Conservation (phyloP, 2,888 invertebrate species). For the Drosophila paucipuncta region DNA sequence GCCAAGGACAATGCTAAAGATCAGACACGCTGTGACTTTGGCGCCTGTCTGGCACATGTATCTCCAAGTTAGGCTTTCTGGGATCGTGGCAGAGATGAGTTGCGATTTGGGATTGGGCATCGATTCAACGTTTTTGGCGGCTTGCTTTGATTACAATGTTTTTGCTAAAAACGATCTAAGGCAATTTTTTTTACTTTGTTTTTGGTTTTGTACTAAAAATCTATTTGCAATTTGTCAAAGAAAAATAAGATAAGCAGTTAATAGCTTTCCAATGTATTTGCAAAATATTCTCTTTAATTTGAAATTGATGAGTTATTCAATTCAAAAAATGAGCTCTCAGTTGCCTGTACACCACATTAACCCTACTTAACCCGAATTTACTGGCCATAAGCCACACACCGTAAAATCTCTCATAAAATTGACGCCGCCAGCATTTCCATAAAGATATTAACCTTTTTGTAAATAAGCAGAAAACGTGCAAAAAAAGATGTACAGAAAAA, state of each 20-base stretch:
- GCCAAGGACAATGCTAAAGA: slow-evolving; percentile 73
- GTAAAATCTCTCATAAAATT: slow-evolving; percentile 46
- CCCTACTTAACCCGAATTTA: slow-evolving; percentile 67
- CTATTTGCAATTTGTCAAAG: neutral
- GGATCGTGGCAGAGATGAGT: slow-evolving; percentile 12
- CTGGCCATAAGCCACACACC: slow-evolving; percentile 46
- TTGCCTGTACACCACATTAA: slow-evolving; percentile 52
- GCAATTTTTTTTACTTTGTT: neutral
- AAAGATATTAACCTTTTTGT: slow-evolving; percentile 70
- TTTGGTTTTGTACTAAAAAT: neutral
- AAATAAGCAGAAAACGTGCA: slow-evolving; percentile 30
- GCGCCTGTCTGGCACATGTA: slow-evolving; percentile 33
- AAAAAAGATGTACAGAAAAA: slow-evolving; percentile 1
- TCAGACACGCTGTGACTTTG: slow-evolving; percentile 50
- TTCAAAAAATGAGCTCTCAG: slow-evolving; percentile 1
- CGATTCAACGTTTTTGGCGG: slow-evolving; percentile 9
- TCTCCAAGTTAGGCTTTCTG: slow-evolving; percentile 1
- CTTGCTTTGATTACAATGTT: slow-evolving; percentile 20
- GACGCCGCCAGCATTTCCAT: slow-evolving; percentile 42
- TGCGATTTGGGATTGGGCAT: neutral
- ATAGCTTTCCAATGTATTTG: neutral
- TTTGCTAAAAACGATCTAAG: slow-evolving; percentile 13
- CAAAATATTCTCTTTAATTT: neutral
- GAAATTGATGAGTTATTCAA: neutral
- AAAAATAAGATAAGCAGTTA: no score